These are phyloP conservation scores for Lepidochrysops patricia DNA, from an alignment of 2,888 invertebrate species.

Conservation along the genomic window DNA sequence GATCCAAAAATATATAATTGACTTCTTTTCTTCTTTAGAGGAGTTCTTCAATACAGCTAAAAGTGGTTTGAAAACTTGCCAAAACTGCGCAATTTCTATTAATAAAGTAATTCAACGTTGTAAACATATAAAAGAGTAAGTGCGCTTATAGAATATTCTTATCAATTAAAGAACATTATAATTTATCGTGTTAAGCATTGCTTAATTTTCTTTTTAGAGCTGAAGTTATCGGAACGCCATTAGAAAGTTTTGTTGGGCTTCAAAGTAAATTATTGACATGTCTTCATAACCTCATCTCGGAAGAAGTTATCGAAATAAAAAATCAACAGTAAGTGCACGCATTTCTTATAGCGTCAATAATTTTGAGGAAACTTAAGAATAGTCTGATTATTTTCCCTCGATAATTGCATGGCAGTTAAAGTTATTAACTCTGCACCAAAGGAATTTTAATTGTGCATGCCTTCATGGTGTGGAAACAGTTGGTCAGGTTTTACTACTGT, in stretches of 20 bases:
- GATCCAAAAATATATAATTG: constrained; percentile 68
- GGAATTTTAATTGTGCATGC: too few species aligned
- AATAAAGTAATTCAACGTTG: constrained; percentile 69
- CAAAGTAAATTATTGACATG: constrained; percentile 53
- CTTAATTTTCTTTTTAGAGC: constrained; percentile 46
- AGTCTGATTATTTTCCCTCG: too few species aligned
- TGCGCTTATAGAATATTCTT: constrained; percentile 21
- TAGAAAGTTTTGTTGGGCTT: constrained; percentile 55
- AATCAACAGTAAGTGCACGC: constrained; percentile 57
- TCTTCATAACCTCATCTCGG: constrained; percentile 53
- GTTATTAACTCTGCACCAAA: too few species aligned
- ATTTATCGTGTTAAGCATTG: constrained; percentile 5
- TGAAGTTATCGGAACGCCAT: constrained; percentile 49
- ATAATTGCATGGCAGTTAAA: too few species aligned
- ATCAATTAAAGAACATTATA: constrained; percentile 19
- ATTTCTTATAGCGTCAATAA: too few species aligned
- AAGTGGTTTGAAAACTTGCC: constrained; percentile 65
- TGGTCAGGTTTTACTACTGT: too few species aligned
- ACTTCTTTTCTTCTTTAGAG: constrained; percentile 68
- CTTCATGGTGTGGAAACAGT: too few species aligned
- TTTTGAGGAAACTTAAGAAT: too few species aligned
- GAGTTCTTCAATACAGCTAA: constrained; percentile 61
- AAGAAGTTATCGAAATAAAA: constrained; percentile 56
- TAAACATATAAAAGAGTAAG: constrained; percentile 65
- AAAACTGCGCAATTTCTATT: constrained; percentile 64